Evolutionary conservation across 2,888 invertebrate species (phyloP).

Genomic region (Cloeon dipterum): DNA sequence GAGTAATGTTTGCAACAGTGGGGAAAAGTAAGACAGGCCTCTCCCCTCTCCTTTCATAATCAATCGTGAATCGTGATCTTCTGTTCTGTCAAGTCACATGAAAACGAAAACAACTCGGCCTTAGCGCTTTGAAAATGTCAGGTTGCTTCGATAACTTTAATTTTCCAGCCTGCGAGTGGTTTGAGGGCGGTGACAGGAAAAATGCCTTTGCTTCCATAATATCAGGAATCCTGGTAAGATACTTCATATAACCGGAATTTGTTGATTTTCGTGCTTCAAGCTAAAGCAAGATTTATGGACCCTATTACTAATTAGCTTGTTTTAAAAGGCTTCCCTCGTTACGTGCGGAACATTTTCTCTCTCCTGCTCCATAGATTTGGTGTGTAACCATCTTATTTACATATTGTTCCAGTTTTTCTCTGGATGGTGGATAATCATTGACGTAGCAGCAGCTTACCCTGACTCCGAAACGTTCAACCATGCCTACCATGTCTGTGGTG

Average conservation of each 20-base stretch:
- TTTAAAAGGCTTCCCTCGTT: too few species aligned
- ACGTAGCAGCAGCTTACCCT: constrained; percentile 63
- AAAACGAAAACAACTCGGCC: too few species aligned
- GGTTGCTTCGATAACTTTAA: constrained; percentile 51
- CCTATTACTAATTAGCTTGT: too few species aligned
- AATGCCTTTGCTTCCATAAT: constrained; percentile 69
- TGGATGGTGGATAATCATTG: constrained; percentile 98
- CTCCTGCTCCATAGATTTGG: constrained; percentile 6
- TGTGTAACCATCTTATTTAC: constrained; percentile 4
- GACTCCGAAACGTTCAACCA: constrained; percentile 25
- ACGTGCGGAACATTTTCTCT: too few species aligned
- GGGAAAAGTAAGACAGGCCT: too few species aligned
- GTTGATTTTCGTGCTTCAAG: constrained; percentile 4
- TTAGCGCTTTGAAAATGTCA: constrained; percentile 23
- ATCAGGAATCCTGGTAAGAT: constrained; percentile 63
- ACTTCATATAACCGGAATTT: constrained; percentile 4
- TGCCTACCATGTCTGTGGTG: constrained; percentile 75
- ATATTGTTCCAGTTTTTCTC: constrained; percentile 76
- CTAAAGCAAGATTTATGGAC: too few species aligned
- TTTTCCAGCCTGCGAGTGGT: constrained; percentile 56
- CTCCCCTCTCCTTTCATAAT: too few species aligned
- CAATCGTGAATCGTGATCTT: not conserved
- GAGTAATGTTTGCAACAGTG: too few species aligned
- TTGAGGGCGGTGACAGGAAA: constrained; percentile 63
- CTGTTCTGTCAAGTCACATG: too few species aligned